Evolutionary conservation across 2,113 vertebrate genomes (phyloP).

Genomic region (Chiloscyllium plagiosum): DNA sequence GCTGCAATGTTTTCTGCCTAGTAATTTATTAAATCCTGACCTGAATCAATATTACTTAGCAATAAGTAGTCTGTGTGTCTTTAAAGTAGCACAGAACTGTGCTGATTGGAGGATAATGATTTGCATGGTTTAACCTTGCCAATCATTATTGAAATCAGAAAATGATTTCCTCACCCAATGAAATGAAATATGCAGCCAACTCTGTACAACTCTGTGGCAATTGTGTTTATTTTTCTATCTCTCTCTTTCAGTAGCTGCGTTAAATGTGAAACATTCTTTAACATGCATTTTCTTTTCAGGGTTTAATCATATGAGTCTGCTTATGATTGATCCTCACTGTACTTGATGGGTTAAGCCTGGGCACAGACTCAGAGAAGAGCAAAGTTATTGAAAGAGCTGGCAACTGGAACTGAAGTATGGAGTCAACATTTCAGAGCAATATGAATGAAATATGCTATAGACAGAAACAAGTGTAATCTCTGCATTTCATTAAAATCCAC

Average conservation of each 20-base stretch:
- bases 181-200: background rate
- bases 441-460: background rate
- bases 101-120: background rate
- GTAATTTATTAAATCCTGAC: background rate
- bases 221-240: background rate
- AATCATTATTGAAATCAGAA: background rate
- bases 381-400: background rate
- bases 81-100: background rate
- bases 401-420: background rate
- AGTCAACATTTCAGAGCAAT: background rate
- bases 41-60: background rate
- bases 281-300: background rate
- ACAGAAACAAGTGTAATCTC: background rate
- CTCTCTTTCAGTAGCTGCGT: background rate
- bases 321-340: background rate
- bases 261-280: background rate
- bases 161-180: background rate
- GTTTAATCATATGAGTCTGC: background rate
- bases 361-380: background rate
- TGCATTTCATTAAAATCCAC: background rate
- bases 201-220: background rate
- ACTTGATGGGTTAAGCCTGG: background rate
- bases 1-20: background rate
- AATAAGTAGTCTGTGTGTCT: background rate
- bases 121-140: background rate